Base-by-base conservation (phyloP, 2,113 vertebrate genomes). In the Spea multiplicata region DNA sequence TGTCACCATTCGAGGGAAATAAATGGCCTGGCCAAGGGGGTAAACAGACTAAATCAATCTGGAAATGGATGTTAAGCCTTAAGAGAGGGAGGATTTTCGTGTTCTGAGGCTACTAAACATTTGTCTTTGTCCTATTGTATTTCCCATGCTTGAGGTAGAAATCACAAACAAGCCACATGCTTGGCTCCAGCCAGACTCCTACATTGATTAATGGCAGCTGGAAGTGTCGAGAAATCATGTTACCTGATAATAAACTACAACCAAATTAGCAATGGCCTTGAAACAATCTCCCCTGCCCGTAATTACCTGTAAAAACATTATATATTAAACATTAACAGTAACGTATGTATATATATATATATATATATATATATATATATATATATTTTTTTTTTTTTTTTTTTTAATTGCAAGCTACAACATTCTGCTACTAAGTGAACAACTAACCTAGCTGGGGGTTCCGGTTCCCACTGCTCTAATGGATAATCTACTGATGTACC, bases 131-230 rank as follows among this genome's bases (percentile, higher is more conserved):
- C 91, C 94, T 85, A 83, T 92, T 88, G 89, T 84, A 83, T 90
- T 94, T 92, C 91, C 91, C 87, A 83, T 83, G 87, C 85, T 84
- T 85, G 81, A 90, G 87, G 88, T 84, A 83, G 85, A 86, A 88
- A 88, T 88, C 86, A 88, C 87, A 88, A 87, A 89, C 90, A 85
- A 88, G 89, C 91, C 89, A 90, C 91, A 92, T 83, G 49, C 82
- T 90, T 90, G 94, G 94, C 94, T 95, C 95, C 95, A 93, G 91
- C 84, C 93, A 84, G 93, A 82, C 92, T 95, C 94, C 89, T 90
- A 3, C 86, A 91, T 90, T 95, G 93, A 96, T 96, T 93, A 95
- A 95, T 91, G 93, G 92, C 94, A 94, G 92, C 93, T 90, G 92
- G 93, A 95, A 92, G 93, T 95, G 94, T 95, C 95, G 93, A 88